Percentiles rank a stretch among this genome's conserved stretches.
These are phyloP conservation scores for Anas platyrhynchos DNA, from an alignment of 2,113 vertebrate genomes.

Conservation along the genomic window DNA sequence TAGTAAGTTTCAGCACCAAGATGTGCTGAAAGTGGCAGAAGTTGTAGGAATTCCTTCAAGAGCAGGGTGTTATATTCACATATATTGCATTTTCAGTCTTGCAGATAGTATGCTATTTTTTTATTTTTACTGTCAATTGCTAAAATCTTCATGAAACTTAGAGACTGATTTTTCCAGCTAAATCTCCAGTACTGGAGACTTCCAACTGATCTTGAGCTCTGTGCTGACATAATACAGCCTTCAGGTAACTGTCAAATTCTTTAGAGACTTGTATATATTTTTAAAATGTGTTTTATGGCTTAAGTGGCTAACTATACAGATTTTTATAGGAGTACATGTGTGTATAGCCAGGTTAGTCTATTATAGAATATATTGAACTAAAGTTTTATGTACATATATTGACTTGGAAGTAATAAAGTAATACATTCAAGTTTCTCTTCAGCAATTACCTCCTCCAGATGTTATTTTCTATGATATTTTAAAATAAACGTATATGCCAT, in stretches of 20 bases:
- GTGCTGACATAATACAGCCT: neutral
- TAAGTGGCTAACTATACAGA: neutral
- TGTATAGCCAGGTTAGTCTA: neutral
- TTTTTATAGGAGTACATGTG: neutral
- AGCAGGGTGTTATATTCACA: neutral
- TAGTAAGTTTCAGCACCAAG: neutral
- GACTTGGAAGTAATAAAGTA: neutral
- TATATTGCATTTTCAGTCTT: neutral
- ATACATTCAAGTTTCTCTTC: neutral
- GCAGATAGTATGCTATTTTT: neutral
- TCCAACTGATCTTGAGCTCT: neutral
- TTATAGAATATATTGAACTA: neutral
- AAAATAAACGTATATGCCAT: neutral
- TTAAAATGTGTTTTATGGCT: conserved; percentile 35
- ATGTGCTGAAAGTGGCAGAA: neutral
- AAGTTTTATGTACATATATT: neutral
- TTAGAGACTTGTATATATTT: conserved; percentile 14
- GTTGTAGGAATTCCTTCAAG: neutral
- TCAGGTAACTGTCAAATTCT: neutral
- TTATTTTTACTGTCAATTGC: neutral
- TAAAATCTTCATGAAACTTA: neutral
- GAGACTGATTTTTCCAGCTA: neutral
- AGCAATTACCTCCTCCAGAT: neutral
- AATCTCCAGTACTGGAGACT: neutral
- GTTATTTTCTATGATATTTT: conserved; percentile 4